Percentiles rank a stretch among this genome's conserved stretches.
These are phyloP conservation scores for Tachyglossus aculeatus DNA, from an alignment of 2,797 vertebrate genomes.

Conservation along the genomic window DNA sequence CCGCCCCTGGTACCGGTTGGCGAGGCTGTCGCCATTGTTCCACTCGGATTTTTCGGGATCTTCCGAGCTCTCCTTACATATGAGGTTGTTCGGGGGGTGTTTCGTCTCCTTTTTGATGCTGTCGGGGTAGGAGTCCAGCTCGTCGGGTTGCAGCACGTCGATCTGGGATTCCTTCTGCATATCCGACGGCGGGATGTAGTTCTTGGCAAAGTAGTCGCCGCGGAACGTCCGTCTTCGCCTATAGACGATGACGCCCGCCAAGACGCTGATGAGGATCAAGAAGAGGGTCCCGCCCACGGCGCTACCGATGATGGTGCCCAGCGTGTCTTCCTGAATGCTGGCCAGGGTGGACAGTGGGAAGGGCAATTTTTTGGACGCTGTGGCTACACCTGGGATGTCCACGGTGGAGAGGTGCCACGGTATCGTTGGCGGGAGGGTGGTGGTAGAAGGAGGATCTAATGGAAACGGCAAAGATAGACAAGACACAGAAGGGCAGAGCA, in stretches of 20 bases:
- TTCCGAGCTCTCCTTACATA: conserved; percentile 91
- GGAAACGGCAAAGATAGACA: conserved; percentile 84
- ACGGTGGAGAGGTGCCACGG: conserved; percentile 81
- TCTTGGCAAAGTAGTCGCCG: conserved; percentile 98
- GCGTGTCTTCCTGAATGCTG: conserved; percentile 81
- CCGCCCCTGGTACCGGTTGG: conserved; percentile 78
- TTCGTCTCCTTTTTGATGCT: conserved; percentile 82
- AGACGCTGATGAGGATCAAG: conserved; percentile 85
- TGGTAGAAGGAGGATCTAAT: conserved; percentile 97
- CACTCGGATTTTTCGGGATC: conserved; percentile 89
- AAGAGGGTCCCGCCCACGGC: conserved; percentile 90
- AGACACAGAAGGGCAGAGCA: conserved; percentile 93
- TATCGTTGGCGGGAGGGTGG: conserved; percentile 83
- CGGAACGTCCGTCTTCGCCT: conserved; percentile 92
- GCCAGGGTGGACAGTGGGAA: conserved; percentile 87
- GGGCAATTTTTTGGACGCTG: conserved; percentile 75
- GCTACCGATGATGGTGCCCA: conserved; percentile 88
- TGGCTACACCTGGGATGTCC: conserved; percentile 80
- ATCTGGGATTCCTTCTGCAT: conserved; percentile 98
- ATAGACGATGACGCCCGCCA: conserved; percentile 85
- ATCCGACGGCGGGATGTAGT: conserved; percentile 94
- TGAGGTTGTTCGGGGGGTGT: conserved; percentile 81
- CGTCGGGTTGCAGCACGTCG: conserved; percentile 94
- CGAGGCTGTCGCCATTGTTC: conserved; percentile 86
- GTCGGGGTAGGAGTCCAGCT: conserved; percentile 84